Evolutionary conservation across 2,888 invertebrate species (phyloP).

Genomic region (Drosophila barbarae): DNA sequence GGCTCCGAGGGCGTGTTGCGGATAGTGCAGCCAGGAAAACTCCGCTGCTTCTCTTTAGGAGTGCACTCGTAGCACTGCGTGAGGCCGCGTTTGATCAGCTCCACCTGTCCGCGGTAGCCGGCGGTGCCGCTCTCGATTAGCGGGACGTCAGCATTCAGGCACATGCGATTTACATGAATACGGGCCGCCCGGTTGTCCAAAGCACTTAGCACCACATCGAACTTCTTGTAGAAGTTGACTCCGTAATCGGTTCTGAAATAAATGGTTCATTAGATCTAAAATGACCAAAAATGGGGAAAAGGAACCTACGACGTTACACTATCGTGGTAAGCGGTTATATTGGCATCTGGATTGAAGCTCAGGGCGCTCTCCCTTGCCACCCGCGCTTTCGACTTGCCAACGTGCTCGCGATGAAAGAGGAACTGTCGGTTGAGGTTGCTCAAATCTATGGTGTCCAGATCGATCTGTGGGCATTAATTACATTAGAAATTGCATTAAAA

Average conservation of each 20-base stretch:
- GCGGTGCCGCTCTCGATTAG: slow-evolving; percentile 98
- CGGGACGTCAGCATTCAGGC: slow-evolving; percentile 95
- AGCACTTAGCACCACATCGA: slow-evolving; percentile 96
- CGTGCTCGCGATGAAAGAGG: slow-evolving; percentile 98
- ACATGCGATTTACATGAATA: slow-evolving; percentile 99
- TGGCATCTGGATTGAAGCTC: slow-evolving; percentile 91
- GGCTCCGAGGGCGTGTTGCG: slow-evolving; percentile 99
- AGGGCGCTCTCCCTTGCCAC: slow-evolving; percentile 95
- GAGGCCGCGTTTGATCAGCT: slow-evolving; percentile 89
- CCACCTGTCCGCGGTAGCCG: slow-evolving; percentile 98
- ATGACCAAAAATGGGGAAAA: too few species aligned
- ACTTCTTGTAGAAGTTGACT: slow-evolving; percentile 93
- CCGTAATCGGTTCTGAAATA: slow-evolving; percentile 91
- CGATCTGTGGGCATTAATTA: slow-evolving; percentile 85
- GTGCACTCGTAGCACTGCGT: slow-evolving; percentile 99
- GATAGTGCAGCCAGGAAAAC: slow-evolving; percentile 98
- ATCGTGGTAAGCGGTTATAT: slow-evolving; percentile 94
- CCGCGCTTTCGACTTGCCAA: slow-evolving; percentile 96
- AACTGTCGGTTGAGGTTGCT: slow-evolving; percentile 99
- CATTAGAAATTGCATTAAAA: not conserved
- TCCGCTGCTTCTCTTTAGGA: slow-evolving; percentile 93
- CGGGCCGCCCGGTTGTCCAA: slow-evolving; percentile 97
- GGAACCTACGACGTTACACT: slow-evolving; percentile 91
- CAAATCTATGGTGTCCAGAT: slow-evolving; percentile 99
- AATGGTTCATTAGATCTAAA: not conserved